phyloP scores from a whole-genome alignment of 2,797 vertebrate genomes.

The Allochrocebus solatus region DNA sequence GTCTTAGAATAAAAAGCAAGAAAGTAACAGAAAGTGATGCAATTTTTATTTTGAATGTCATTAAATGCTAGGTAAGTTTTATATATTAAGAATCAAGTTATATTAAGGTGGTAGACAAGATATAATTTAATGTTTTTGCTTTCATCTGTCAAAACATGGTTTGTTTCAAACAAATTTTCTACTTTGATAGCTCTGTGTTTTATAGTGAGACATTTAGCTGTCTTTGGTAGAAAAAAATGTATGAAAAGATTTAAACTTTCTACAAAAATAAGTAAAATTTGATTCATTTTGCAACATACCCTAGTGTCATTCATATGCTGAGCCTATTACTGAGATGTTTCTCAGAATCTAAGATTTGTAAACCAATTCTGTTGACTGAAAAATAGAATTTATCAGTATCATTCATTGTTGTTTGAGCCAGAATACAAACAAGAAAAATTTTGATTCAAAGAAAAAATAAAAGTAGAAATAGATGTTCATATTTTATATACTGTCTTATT shows the following conservation, averaged over 20 bases:
- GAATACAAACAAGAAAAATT: constrained; percentile 23
- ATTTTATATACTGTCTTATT: not conserved
- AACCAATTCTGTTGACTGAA: not conserved
- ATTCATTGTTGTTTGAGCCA: not conserved
- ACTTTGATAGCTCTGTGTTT: not conserved
- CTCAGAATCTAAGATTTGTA: constrained; percentile 45
- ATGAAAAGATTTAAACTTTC: constrained; percentile 11
- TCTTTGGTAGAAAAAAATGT: not conserved
- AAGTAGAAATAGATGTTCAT: not conserved
- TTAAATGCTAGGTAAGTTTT: not conserved
- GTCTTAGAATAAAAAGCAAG: not conserved
- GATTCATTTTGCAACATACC: constrained; percentile 2
- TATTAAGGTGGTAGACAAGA: not conserved
- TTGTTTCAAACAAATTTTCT: constrained; percentile 22
- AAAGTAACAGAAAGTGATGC: not conserved
- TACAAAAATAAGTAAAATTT: constrained; percentile 47
- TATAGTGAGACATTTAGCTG: not conserved
- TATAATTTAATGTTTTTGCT: not conserved
- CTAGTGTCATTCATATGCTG: not conserved
- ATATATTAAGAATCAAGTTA: not conserved
- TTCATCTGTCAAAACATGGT: constrained; percentile 29
- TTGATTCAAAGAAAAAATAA: constrained; percentile 22
- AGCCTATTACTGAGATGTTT: constrained; percentile 53
- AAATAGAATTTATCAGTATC: constrained; percentile 18
- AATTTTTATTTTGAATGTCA: not conserved